Evolutionary conservation across 2,888 invertebrate genomes (phyloP), one percentile per base, ranked within the genome.

Genomic region (Eremobia ochroleuca): DNA sequence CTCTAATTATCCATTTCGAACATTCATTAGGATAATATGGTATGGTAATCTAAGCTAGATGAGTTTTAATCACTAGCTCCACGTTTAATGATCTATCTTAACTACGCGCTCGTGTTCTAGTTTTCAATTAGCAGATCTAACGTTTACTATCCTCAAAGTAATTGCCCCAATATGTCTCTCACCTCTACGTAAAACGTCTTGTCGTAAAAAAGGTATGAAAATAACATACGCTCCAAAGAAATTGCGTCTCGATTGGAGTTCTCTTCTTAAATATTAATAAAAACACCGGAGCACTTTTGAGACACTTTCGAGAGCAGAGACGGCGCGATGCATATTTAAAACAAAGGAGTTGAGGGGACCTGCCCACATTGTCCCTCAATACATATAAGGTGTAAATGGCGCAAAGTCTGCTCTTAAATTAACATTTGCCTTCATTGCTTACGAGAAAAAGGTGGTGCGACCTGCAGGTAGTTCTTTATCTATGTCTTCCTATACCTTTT

Each of bases 191-290:
- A 74, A 76, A 77, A 78, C 72, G 62, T 64, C 43, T 69, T 78
- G 74, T 74, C 78, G 65, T 82, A 76, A 73, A 77, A 83, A 77
- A 71, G 69, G 77, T 79, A 78, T 83, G 76, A 81, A 81, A 87
- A 87, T 86, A 87, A 83, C 85, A 88, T 82, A 88, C 83, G 83
- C 82, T 82, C 82, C 81, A 89, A 92, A 89, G 88, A 90, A 92
- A 92, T 91, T 91, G 90, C 89, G 91, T 90, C 92, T 92, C 94
- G 91, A 94, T 95, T 93, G 93, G 90, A 93, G 92, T 92, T 93
- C 88, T 92, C 91, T 93, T 93, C 92, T 95, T 92, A 95, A 95
- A 95, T 95, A 95, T 96, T 95, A 94, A 96, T 91, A 93, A 93
- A 94, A 93, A 92, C 93, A 91, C 92, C 91, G 89, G 90, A 91